A percentile compares a stretch with the other conserved stretches of the same genome.
Evolutionary conservation across 2,797 vertebrate genomes (phyloP).

Genomic region (Tachyglossus aculeatus): DNA sequence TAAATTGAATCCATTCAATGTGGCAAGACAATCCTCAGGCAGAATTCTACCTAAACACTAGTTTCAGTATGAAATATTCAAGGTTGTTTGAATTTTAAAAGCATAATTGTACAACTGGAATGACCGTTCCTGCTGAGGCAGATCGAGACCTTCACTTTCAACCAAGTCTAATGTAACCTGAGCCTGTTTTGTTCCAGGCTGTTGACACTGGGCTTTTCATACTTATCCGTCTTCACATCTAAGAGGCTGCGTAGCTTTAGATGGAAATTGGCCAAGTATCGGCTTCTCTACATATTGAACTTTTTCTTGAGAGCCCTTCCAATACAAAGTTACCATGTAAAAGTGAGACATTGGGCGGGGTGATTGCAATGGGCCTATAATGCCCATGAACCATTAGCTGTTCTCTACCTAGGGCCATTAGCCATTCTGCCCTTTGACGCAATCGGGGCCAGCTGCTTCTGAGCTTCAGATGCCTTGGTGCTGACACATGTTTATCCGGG

Average conservation of each 20-base stretch:
- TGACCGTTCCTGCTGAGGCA: slow-evolving; percentile 34
- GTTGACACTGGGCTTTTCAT: slow-evolving; percentile 46
- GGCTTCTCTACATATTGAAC: not conserved
- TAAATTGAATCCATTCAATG: slow-evolving; percentile 59
- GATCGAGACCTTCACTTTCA: slow-evolving; percentile 21
- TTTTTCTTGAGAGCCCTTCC: slow-evolving; percentile 7
- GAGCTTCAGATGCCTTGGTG: too few relatives aligned
- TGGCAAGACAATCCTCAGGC: slow-evolving; percentile 61
- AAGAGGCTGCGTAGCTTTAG: slow-evolving; percentile 5
- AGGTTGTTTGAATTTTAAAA: slow-evolving; percentile 63
- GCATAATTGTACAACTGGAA: slow-evolving; percentile 57
- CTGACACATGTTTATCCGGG: too few relatives aligned
- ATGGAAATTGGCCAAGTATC: not conserved
- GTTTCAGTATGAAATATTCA: slow-evolving; percentile 71
- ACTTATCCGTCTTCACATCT: slow-evolving; percentile 17
- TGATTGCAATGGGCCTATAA: not conserved
- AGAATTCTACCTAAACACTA: slow-evolving; percentile 63
- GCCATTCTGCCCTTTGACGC: too few relatives aligned
- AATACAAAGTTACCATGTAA: not conserved
- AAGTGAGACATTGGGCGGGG: not conserved
- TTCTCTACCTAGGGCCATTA: not conserved
- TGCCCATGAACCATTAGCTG: not conserved
- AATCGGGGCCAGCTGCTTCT: too few relatives aligned
- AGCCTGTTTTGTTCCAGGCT: slow-evolving; percentile 30
- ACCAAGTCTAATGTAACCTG: slow-evolving; percentile 37